Percentiles rank a stretch among this genome's conserved stretches.
Conservation (phyloP, 2,113 vertebrate species). For the Uropsilus gracilis region DNA sequence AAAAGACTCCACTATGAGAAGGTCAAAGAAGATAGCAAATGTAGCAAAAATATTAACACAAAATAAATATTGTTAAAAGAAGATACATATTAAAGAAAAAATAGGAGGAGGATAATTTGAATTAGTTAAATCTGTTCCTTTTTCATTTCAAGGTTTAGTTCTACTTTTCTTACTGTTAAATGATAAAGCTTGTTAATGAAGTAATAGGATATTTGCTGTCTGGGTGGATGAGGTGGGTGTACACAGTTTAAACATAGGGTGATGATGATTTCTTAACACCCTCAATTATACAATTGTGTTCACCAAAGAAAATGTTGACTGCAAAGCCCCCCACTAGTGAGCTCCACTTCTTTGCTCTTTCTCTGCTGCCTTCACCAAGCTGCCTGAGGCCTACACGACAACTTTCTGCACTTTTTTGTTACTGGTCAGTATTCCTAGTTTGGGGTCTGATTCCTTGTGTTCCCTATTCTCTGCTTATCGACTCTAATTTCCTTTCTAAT, state of each 20-base stretch:
- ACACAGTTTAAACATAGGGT: neutral
- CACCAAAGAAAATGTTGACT: neutral
- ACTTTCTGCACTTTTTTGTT: neutral
- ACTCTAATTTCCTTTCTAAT: slow-evolving; percentile 10
- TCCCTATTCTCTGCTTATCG: neutral
- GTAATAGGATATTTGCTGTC: neutral
- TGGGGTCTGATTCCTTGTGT: neutral
- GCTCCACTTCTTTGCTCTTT: neutral
- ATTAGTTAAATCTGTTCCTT: neutral
- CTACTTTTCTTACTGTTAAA: neutral
- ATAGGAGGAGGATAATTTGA: neutral
- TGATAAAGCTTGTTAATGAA: neutral
- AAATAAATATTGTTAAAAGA: neutral
- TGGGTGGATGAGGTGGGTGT: neutral
- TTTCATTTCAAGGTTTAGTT: neutral
- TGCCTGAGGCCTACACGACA: neutral
- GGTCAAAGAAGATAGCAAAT: neutral
- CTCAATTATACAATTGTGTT: neutral
- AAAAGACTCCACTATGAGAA: neutral
- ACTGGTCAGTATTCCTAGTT: neutral
- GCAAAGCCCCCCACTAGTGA: neutral
- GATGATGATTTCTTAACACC: neutral
- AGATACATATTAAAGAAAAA: neutral
- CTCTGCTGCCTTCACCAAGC: neutral
- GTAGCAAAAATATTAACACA: slow-evolving; percentile 15